Evolutionary conservation across 2,797 vertebrate genomes (phyloP).

Genomic region (Sebastes itinus): DNA sequence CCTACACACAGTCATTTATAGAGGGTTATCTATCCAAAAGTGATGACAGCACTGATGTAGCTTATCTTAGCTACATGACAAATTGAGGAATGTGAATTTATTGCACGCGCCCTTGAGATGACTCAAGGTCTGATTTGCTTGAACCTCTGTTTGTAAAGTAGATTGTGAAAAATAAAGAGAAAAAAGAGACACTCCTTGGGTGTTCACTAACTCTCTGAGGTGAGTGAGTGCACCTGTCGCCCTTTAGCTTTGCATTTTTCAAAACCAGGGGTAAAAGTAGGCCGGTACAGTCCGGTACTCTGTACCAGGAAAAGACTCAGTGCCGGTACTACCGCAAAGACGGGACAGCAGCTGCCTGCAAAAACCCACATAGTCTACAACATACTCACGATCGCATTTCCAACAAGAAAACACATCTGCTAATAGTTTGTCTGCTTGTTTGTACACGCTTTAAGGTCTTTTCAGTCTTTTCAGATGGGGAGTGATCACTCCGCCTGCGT

Average conservation of each 20-base stretch:
- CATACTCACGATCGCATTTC: background rate
- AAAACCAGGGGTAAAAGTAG: background rate
- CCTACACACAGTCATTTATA: background rate
- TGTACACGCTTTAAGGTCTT: no score
- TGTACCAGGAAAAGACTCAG: background rate
- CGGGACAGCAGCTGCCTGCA: background rate
- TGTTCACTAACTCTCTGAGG: background rate
- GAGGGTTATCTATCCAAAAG: conserved; percentile 7
- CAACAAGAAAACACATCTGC: background rate
- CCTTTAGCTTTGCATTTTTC: background rate
- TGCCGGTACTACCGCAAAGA: background rate
- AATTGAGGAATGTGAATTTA: background rate
- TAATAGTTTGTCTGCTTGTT: background rate
- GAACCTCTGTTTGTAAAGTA: background rate
- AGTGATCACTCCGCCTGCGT: no score
- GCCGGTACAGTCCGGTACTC: background rate
- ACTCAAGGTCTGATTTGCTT: background rate
- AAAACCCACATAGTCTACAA: background rate
- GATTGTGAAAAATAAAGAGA: background rate
- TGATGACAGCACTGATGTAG: background rate
- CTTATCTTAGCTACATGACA: conserved; percentile 15
- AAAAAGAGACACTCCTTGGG: background rate
- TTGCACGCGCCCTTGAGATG: background rate
- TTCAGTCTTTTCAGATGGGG: no score
- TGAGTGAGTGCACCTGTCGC: background rate